Percentiles rank a stretch among this genome's conserved stretches.
phyloP scores from a whole-genome alignment of 2,797 vertebrate genomes.

The Phaenicophaeus curvirostris region DNA sequence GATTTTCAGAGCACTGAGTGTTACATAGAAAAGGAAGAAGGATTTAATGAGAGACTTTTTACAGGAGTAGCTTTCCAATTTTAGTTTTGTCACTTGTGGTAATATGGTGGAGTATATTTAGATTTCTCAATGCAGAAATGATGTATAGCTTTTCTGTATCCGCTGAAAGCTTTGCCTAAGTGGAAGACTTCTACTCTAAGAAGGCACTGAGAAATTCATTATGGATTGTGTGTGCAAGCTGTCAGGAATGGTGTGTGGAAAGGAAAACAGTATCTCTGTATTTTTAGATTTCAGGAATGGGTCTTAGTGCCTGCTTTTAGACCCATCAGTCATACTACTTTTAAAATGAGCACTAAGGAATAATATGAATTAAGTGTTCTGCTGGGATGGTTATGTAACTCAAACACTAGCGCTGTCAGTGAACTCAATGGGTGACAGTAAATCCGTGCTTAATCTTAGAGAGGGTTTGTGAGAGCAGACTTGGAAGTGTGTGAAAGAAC shows the following conservation, averaged over 20 bases:
- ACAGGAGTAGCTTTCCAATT: conserved; percentile 55
- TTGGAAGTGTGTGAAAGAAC: not conserved
- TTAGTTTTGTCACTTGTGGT: conserved; percentile 64
- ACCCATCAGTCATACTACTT: not conserved
- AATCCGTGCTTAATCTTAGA: not conserved
- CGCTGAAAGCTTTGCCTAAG: conserved; percentile 32
- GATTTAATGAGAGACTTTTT: conserved; percentile 71
- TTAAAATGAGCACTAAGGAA: conserved; percentile 28
- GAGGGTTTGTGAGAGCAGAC: not conserved
- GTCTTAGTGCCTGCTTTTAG: conserved; percentile 16
- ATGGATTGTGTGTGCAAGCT: not conserved
- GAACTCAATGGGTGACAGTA: not conserved
- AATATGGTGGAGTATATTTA: conserved; percentile 61
- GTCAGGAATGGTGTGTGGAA: conserved; percentile 2
- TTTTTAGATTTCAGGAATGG: not conserved
- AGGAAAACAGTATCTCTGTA: not conserved
- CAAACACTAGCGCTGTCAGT: conserved; percentile 8
- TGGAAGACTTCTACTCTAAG: conserved; percentile 32
- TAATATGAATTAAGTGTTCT: conserved; percentile 40
- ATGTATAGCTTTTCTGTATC: conserved; percentile 46
- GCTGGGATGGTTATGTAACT: conserved; percentile 62
- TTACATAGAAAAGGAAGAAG: not conserved
- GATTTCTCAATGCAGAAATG: conserved; percentile 54
- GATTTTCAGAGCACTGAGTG: conserved; percentile 62
- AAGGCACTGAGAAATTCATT: conserved; percentile 37